These are phyloP conservation scores for Tetrao urogallus DNA, from an alignment of 2,113 vertebrate species.

Conservation along the genomic window DNA sequence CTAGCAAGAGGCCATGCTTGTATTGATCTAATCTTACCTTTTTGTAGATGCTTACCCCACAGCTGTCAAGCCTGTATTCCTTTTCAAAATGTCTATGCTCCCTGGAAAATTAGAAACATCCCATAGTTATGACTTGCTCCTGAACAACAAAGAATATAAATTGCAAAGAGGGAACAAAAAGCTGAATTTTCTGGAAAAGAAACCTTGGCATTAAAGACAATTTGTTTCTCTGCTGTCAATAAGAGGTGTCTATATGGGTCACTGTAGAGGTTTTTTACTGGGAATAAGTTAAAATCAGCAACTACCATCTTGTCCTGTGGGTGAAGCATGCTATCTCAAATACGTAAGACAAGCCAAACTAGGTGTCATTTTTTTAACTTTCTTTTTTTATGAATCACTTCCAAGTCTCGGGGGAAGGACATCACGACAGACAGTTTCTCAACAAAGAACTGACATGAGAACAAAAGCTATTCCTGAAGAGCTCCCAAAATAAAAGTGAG, in stretches of 20 bases:
- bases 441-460: conserved; percentile 65
- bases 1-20: not conserved
- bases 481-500: conserved; percentile 64
- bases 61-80: not conserved
- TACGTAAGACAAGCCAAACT: conserved; percentile 45
- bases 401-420: conserved; percentile 40
- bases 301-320: conserved; percentile 68
- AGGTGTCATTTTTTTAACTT: conserved; percentile 57
- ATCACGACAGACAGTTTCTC: conserved; percentile 51
- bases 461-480: conserved; percentile 68
- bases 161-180: conserved; percentile 1
- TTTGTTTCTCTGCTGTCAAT: conserved; percentile 46
- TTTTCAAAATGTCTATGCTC: not conserved
- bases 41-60: not conserved
- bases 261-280: conserved; percentile 43
- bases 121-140: not conserved
- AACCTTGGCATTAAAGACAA: not conserved
- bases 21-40: not conserved
- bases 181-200: conserved; percentile 23
- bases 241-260: conserved; percentile 64
- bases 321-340: conserved; percentile 55
- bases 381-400: conserved; percentile 53
- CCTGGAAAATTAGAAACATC: conserved; percentile 24
- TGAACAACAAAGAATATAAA: not conserved
- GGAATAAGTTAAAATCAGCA: conserved; percentile 69